Evolutionary conservation across 2,797 vertebrate species (phyloP).

Genomic region (Neopelma chrysocephalum): DNA sequence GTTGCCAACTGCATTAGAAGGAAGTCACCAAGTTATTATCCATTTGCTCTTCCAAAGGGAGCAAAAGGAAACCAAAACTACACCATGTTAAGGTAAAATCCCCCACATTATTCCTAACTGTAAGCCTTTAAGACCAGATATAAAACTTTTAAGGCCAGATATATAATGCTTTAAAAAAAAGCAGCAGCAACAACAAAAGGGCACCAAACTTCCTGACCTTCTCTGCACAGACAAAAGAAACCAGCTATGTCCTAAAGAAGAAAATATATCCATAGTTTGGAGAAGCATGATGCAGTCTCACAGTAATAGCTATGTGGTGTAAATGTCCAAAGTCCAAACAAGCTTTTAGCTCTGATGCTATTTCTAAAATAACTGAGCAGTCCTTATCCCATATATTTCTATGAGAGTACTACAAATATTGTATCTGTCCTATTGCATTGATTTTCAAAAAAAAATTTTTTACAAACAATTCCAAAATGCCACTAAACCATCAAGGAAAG

Average conservation of each 20-base stretch:
- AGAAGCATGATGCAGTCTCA: fast-evolving
- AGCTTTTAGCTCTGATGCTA: not conserved
- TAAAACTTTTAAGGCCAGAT: not conserved
- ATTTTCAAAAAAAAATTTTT: not conserved
- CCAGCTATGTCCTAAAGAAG: not conserved
- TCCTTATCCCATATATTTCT: not conserved
- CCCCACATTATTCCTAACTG: not conserved
- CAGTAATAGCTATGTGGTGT: fast-evolving
- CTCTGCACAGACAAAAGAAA: not conserved
- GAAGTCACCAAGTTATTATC: not conserved
- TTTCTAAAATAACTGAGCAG: not conserved
- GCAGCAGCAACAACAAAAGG: not conserved
- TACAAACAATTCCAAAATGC: not conserved
- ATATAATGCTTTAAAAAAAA: not conserved
- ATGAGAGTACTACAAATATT: fast-evolving
- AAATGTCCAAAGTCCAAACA: not conserved
- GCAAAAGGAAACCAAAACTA: not conserved
- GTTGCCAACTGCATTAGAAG: not conserved
- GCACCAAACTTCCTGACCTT: not conserved
- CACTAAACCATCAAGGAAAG: not conserved
- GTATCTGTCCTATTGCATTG: not conserved
- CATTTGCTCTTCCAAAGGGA: not conserved
- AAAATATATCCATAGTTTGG: not conserved
- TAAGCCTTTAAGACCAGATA: not conserved
- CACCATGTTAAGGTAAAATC: not conserved